phyloP scores from a whole-genome alignment of 2,797 vertebrate genomes.

The Clamator glandarius region DNA sequence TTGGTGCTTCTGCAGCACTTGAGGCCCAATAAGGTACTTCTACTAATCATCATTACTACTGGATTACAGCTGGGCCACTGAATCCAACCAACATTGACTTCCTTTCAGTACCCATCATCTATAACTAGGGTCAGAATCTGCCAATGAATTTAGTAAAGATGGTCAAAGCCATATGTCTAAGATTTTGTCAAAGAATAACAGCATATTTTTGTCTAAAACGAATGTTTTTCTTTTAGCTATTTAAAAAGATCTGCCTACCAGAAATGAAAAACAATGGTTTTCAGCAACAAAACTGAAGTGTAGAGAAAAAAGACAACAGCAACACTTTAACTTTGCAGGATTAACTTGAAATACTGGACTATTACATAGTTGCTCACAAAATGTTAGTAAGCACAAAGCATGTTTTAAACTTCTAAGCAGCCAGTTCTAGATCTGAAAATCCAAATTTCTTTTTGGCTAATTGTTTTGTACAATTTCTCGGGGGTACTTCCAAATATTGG shows the following conservation, averaged over 20 bases:
- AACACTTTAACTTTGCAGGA: not conserved
- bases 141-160: not conserved
- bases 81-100: not conserved
- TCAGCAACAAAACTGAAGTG: not conserved
- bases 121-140: not conserved
- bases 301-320: not conserved
- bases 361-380: not conserved
- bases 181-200: not conserved
- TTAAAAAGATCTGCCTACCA: not conserved
- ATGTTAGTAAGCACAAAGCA: not conserved
- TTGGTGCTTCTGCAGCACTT: not conserved
- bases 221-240: not conserved
- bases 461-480: not conserved
- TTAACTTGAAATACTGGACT: not conserved
- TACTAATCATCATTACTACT: not conserved
- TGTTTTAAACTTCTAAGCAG: not conserved
- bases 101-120: not conserved
- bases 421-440: not conserved
- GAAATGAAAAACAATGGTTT: not conserved
- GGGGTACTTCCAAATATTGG: not conserved
- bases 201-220: not conserved
- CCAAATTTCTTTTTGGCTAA: not conserved
- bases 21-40: not conserved
- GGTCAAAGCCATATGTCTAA: not conserved
- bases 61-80: not conserved